phyloP scores from a whole-genome alignment of 2,113 vertebrate genomes.

The Cairina moschata region DNA sequence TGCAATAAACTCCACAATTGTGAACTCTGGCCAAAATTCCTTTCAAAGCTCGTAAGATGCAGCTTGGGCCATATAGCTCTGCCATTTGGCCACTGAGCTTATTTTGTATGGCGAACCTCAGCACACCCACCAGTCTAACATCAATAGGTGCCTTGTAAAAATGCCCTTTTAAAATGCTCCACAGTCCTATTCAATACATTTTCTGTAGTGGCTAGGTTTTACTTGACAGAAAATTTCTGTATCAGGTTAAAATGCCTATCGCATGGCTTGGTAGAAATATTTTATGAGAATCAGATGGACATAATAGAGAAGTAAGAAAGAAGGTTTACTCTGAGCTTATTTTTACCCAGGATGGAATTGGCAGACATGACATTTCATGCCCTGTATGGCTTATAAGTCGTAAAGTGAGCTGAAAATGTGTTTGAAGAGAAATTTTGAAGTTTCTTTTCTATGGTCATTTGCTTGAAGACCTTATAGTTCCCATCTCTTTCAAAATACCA shows the following conservation, averaged over 20 bases:
- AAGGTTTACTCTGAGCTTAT: background rate
- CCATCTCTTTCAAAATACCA: background rate
- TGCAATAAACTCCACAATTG: background rate
- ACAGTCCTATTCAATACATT: background rate
- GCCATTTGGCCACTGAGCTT: constrained; percentile 15
- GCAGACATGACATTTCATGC: background rate
- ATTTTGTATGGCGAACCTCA: background rate
- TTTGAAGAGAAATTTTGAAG: background rate
- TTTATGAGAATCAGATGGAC: background rate
- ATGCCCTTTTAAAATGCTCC: background rate
- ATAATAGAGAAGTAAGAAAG: background rate
- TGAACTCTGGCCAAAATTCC: constrained; percentile 21
- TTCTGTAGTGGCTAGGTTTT: background rate
- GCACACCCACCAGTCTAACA: background rate
- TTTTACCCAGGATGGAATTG: background rate
- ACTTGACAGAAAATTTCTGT: background rate
- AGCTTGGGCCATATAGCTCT: background rate
- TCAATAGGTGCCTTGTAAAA: constrained; percentile 18
- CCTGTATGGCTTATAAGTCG: background rate
- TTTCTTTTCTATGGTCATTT: background rate
- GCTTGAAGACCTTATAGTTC: background rate
- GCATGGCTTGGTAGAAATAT: background rate
- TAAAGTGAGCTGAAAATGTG: background rate
- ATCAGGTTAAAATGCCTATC: background rate
- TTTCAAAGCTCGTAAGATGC: background rate